Base-by-base conservation (phyloP, 2,797 vertebrate genomes). In the Ceryle rudis region DNA sequence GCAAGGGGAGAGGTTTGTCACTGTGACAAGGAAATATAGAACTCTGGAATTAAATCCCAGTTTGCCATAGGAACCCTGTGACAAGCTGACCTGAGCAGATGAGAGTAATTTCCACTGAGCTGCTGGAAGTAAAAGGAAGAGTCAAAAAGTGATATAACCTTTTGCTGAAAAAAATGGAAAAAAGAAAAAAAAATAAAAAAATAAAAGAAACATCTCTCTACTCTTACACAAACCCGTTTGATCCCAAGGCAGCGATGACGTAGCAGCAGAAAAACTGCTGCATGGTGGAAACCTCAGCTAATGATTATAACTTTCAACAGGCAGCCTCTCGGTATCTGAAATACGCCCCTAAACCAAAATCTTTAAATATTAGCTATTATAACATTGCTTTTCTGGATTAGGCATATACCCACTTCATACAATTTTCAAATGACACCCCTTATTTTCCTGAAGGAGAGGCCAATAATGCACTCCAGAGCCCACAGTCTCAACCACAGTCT, bases 401-500 rank as follows among this genome's bases (percentile, higher is more conserved):
- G 71, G 17, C 39, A 41, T 51, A 69, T 41, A 78, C 8, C 15
- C 52, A 74, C 44, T 55, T 91, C 78, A 94, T 82, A 57, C 74
- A 94, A 69, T 87, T 92, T 95, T 92, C 89, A 96, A 94, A 84
- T 70, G 13, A 65, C 69, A 26, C 9, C 22, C 60, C 57, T 85
- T 69, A 26, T 58, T 33, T 90, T 93, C 93, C 86, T 93, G 71
- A 92, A 90, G 71, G 28, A 95, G 83, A 84, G 66, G 67, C 29
- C 77, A 91, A 26, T 71, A 90, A 94, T 51, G 86, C 64, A 78
- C 33, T 86, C 16, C 42, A 71, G 82, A 92, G 47, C 66, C 83
- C 90, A 90, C 70, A 93, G 90, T 79, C 75, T 93, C 49, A 65
- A 4, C 93, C 94, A 95, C 89, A 92, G 90, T 49, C 95, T 95